These are phyloP conservation scores for Lapara coniferarum DNA, from an alignment of 2,888 invertebrate species.

Conservation along the genomic window DNA sequence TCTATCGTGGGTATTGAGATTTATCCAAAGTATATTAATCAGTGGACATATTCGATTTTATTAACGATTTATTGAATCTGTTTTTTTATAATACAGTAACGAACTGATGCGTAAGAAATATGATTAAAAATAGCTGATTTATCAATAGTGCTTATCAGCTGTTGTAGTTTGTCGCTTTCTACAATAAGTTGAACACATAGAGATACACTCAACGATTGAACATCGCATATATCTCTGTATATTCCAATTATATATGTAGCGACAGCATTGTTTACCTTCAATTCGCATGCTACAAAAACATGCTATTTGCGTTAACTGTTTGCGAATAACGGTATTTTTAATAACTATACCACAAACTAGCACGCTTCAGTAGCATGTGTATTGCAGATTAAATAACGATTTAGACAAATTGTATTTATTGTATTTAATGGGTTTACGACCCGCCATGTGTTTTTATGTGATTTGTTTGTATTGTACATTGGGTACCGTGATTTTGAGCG, in stretches of 20 bases:
- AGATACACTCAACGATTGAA: too few species aligned
- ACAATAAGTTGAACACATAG: too few species aligned
- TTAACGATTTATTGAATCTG: not conserved
- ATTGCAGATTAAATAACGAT: constrained; percentile 37
- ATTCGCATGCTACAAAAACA: not conserved
- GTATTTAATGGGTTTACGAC: constrained; percentile 30
- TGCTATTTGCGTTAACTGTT: too few species aligned
- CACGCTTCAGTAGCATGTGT: not conserved
- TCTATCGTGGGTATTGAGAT: constrained; percentile 9
- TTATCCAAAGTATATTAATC: constrained; percentile 17
- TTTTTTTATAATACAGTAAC: not conserved
- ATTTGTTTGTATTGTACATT: constrained; percentile 9
- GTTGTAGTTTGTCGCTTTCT: too few species aligned
- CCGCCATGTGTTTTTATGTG: constrained; percentile 2
- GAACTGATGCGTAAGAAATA: too few species aligned
- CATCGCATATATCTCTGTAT: too few species aligned
- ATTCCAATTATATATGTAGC: not conserved
- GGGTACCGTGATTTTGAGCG: not conserved
- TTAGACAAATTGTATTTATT: constrained; percentile 33
- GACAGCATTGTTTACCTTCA: not conserved
- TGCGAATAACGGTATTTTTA: too few species aligned
- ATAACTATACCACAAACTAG: not conserved
- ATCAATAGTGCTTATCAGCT: too few species aligned
- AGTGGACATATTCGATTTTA: not conserved
- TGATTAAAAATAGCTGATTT: too few species aligned